A percentile compares a stretch with the other conserved stretches of the same genome.
phyloP scores from a whole-genome alignment of 1,140 invertebrate species.

The Drosophila nikananu region DNA sequence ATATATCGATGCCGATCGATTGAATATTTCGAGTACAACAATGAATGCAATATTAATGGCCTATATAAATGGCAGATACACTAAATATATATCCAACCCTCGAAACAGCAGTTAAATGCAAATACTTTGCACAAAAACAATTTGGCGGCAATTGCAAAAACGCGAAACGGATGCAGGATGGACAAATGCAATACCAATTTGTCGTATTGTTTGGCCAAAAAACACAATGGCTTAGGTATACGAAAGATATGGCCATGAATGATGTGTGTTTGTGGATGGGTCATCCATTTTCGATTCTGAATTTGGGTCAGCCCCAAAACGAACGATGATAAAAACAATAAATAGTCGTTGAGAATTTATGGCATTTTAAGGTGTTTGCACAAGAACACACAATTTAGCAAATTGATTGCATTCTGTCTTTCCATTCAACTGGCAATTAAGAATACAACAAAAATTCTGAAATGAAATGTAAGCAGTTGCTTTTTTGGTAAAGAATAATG shows the following conservation, averaged over 20 bases:
- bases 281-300: constrained; percentile 36
- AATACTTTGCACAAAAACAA: constrained; percentile 75
- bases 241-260: constrained; percentile 44
- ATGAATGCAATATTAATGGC: constrained; percentile 74
- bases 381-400: constrained; percentile 32
- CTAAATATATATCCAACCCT: constrained; percentile 19
- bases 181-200: constrained; percentile 67
- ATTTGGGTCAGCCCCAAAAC: constrained; percentile 26
- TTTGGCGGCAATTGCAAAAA: constrained; percentile 66
- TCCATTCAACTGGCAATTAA: constrained; percentile 39
- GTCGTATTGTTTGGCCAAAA: constrained; percentile 70
- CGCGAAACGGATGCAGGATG: constrained; percentile 27
- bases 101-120: constrained; percentile 58
- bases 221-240: constrained; percentile 52
- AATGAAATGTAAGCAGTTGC: constrained; percentile 5
- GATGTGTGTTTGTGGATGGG: constrained; percentile 33
- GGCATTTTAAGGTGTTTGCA: constrained; percentile 53
- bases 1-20: constrained; percentile 23
- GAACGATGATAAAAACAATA: constrained; percentile 42
- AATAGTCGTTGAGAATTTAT: constrained; percentile 42
- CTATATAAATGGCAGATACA: constrained; percentile 59
- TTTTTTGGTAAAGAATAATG: not conserved
- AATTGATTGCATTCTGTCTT: constrained; percentile 30
- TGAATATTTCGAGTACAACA: constrained; percentile 53
- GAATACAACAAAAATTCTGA: constrained; percentile 5